Conservation (phyloP, 2,888 invertebrate species). For the Leucozona laternaria region DNA sequence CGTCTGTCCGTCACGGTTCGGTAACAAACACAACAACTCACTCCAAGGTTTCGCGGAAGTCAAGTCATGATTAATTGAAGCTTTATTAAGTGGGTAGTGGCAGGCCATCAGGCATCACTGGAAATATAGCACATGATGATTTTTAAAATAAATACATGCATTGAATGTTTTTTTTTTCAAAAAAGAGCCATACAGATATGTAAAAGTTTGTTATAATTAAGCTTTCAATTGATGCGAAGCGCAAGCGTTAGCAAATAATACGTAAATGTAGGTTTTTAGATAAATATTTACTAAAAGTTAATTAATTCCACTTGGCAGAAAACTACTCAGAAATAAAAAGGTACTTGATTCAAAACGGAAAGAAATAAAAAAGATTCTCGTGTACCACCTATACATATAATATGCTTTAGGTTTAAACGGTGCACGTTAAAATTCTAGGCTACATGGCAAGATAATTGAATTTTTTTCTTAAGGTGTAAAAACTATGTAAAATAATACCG, state of each 20-base stretch:
- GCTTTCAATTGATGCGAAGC: background rate
- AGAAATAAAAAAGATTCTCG: no score
- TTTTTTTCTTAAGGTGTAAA: no score
- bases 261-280: no score
- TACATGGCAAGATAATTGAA: no score
- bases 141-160: background rate
- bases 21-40: constrained; percentile 44
- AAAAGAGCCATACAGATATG: background rate
- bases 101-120: background rate
- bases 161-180: background rate
- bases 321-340: no score
- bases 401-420: no score
- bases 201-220: background rate
- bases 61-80: constrained; percentile 63
- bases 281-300: no score
- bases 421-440: no score
- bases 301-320: no score
- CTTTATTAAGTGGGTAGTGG: constrained; percentile 49
- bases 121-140: constrained; percentile 11
- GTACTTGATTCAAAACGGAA: no score
- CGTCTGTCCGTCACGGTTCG: constrained; percentile 69
- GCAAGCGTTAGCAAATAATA: background rate
- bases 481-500: no score
- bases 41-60: constrained; percentile 66
- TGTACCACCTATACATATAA: no score